phyloP scores from a whole-genome alignment of 2,797 vertebrate genomes.

The Gymnopithys bicolor region DNA sequence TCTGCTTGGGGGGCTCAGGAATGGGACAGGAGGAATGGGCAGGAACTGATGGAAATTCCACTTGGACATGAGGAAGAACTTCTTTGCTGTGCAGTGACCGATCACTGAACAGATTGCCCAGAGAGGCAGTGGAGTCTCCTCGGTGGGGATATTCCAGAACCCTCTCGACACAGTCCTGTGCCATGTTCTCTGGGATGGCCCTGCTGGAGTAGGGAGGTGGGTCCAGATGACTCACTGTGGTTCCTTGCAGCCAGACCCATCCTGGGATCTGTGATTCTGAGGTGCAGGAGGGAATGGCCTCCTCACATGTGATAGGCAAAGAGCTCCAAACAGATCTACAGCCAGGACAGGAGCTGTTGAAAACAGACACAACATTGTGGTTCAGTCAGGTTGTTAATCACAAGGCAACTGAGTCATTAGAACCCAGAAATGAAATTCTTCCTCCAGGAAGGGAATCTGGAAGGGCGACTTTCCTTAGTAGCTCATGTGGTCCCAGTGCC shows the following conservation, averaged over 20 bases:
- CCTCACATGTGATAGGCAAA: not conserved
- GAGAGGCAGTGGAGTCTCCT: not conserved
- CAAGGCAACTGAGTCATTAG: not conserved
- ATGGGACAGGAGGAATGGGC: too few relatives aligned
- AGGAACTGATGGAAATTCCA: too few relatives aligned
- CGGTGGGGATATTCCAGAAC: not conserved
- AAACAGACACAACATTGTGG: not conserved
- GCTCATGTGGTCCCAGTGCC: not conserved
- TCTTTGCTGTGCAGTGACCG: not conserved
- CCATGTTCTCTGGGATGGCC: not conserved
- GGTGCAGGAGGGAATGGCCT: not conserved
- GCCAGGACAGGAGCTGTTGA: not conserved
- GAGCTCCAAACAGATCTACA: not conserved
- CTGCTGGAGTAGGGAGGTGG: not conserved
- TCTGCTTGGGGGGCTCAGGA: too few relatives aligned
- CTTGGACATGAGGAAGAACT: not conserved
- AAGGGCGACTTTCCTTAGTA: not conserved
- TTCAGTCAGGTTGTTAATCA: not conserved
- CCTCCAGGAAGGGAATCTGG: not conserved
- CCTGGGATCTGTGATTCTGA: rapidly evolving
- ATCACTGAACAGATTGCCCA: not conserved
- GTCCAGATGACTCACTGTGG: not conserved
- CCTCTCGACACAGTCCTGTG: not conserved
- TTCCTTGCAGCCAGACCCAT: rapidly evolving
- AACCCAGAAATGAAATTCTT: not conserved